Base-by-base conservation (phyloP, 2,113 vertebrate genomes). In the Camelus dromedarius region DNA sequence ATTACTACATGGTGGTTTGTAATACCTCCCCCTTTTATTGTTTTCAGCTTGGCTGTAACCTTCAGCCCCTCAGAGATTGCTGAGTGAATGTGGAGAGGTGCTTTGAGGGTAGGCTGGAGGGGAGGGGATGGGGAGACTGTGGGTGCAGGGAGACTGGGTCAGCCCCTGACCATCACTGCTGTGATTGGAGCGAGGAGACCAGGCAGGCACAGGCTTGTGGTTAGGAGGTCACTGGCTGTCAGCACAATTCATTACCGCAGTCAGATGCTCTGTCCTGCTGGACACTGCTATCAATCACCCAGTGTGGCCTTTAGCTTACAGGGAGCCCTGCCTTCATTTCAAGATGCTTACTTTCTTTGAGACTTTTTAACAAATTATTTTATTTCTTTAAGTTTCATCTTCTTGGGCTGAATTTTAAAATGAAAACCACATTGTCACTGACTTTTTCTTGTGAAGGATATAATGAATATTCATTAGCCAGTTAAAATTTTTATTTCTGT, bases 401-500 rank as follows among this genome's bases (percentile, higher is more conserved):
- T 76, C 48, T 46, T 30, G n/a, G 64, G 62, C 35, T 85, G 32
- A 46, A 69, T 58, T 81, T 95, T 75, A 14, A 92, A 67, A 35
- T 2, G 77, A 52, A 84, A 60, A 10, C 80, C 56, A 67, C 64
- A 15, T 77, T 76, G 87, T 32, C 52, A 64, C 54, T 62, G 85
- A 85, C 28, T 75, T 35, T 12, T 75, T 35, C 86, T 91, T 62
- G 3, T 62, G 20, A 91, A 88, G 38, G 26, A 58, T 2, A 18
- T 28, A 50, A 64, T 76, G 42, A 54, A 73, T 87, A 60, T 64
- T 67, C 42, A 67, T 30, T 48, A 73, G 22, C 28, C 28, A 60
- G 62, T 42, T 75, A 42, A 79, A 62, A 30, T 6, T 56, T 91
- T 58, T 67, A 48, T 96, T 77, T 93, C 69, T 77, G 35, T 88